Conservation (phyloP, 2,113 vertebrate genomes). For the Helogale parvula region DNA sequence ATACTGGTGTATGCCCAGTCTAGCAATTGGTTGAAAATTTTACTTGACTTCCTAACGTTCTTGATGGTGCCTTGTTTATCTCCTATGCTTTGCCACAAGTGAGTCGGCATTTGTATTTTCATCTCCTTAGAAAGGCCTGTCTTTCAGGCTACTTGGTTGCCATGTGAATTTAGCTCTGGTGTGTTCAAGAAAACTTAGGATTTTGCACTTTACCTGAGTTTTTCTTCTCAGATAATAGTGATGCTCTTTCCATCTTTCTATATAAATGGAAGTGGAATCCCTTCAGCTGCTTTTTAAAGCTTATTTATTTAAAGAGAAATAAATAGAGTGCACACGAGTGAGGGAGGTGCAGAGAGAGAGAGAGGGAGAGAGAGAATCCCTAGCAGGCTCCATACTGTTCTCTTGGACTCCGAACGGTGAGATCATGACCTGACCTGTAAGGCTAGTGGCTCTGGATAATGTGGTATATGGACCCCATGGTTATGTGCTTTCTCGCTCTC, state of each 20-base stretch:
- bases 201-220: not conserved
- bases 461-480: not conserved
- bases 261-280: not conserved
- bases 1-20: not conserved
- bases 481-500: not conserved
- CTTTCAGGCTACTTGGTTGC: not conserved
- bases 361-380: no score
- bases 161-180: not conserved
- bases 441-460: not conserved
- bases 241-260: not conserved
- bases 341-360: no score
- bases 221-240: not conserved
- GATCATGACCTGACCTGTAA: not conserved
- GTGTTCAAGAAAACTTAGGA: not conserved
- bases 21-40: not conserved
- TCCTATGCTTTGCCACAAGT: not conserved
- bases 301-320: no score
- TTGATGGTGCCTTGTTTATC: not conserved
- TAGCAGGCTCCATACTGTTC: no score
- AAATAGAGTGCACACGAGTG: no score
- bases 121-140: not conserved
- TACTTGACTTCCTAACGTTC: not conserved
- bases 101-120: not conserved
- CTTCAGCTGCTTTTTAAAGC: not conserved
- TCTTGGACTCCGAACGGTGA: no score